phyloP scores from a whole-genome alignment of 1,140 invertebrate genomes.

The Saccostrea cuccullata region DNA sequence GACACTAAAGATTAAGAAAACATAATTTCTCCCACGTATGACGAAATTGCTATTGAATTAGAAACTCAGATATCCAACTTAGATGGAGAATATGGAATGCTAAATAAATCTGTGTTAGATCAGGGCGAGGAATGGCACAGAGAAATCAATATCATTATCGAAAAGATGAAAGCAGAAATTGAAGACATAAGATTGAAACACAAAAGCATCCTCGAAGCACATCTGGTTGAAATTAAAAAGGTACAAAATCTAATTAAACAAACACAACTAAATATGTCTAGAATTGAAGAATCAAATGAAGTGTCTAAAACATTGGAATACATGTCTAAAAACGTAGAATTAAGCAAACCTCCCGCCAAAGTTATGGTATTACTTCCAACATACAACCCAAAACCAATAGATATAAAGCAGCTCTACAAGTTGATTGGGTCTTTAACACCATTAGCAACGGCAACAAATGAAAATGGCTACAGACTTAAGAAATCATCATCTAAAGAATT shows the following conservation, averaged over 20 bases:
- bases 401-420: too few species aligned
- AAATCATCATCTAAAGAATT: background rate
- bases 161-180: background rate
- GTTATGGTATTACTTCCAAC: too few species aligned
- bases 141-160: background rate
- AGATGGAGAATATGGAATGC: conserved; percentile 2
- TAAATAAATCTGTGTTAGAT: background rate
- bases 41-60: background rate
- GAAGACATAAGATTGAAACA: background rate
- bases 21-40: background rate
- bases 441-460: background rate
- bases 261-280: background rate
- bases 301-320: too few species aligned
- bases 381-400: too few species aligned
- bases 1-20: background rate
- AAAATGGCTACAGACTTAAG: background rate
- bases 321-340: too few species aligned
- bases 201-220: background rate
- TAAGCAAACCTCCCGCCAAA: too few species aligned
- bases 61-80: background rate
- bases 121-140: too few species aligned
- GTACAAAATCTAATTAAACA: background rate
- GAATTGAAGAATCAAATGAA: background rate
- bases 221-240: background rate
- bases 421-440: background rate